These are phyloP conservation scores for Hirtodrosophila histrioides DNA, from an alignment of 2,888 invertebrate species.

Conservation along the genomic window DNA sequence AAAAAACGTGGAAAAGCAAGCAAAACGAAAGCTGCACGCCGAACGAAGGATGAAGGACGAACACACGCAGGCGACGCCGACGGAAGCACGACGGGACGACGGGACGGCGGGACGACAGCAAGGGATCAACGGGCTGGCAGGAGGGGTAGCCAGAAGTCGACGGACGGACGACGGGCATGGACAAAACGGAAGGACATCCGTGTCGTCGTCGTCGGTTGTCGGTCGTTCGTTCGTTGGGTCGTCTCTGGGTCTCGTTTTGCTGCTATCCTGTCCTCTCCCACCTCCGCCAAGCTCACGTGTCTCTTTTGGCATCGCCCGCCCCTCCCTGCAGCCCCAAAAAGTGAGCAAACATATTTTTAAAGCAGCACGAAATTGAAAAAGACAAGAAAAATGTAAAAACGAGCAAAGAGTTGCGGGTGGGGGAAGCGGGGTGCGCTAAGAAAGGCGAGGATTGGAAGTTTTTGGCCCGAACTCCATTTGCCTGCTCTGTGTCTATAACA, in stretches of 20 bases:
- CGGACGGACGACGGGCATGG: slow-evolving; percentile 16
- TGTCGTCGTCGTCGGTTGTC: slow-evolving; percentile 14
- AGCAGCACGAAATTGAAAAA: slow-evolving; percentile 38
- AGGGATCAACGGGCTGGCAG: not conserved
- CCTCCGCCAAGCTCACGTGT: not conserved
- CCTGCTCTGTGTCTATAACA: slow-evolving; percentile 10
- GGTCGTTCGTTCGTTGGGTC: slow-evolving; percentile 13
- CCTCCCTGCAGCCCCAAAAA: slow-evolving; percentile 19
- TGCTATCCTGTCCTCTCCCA: slow-evolving; percentile 6
- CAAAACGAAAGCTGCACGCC: slow-evolving; percentile 12
- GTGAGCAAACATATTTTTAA: slow-evolving; percentile 49
- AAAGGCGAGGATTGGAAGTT: slow-evolving; percentile 22
- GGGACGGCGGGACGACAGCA: slow-evolving; percentile 8
- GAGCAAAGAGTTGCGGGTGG: slow-evolving; percentile 2
- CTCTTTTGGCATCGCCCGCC: too few species aligned
- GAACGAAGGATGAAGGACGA: slow-evolving; percentile 25
- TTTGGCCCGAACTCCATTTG: slow-evolving; percentile 31
- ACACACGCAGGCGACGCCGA: slow-evolving; percentile 49
- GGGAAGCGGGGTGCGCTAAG: too few species aligned
- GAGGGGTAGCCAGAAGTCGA: not conserved
- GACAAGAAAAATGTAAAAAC: not conserved
- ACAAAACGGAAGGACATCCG: slow-evolving; percentile 48
- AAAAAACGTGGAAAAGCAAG: slow-evolving; percentile 2
- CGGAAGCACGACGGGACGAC: slow-evolving; percentile 24
- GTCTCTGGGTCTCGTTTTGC: slow-evolving; percentile 30